phyloP scores from a whole-genome alignment of 1,140 invertebrate species.

The Hormaphis cornu region DNA sequence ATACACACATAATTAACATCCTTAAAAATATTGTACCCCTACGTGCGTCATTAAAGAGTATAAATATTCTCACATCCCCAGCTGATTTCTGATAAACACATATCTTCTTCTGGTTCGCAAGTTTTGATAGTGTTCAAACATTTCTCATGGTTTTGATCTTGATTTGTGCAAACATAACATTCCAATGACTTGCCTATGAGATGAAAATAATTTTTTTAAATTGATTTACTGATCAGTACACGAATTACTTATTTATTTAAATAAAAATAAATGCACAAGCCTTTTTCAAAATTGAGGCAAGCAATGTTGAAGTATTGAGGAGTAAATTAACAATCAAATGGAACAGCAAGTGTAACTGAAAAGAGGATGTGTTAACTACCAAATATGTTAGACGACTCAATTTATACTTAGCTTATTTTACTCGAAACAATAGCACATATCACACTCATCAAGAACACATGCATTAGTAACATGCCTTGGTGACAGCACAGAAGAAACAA shows the following conservation, averaged over 20 bases:
- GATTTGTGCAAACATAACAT: conserved; percentile 88
- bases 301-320: too few species aligned
- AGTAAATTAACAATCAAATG: too few species aligned
- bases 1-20: neutral
- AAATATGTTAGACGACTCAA: too few species aligned
- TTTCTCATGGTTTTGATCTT: conserved; percentile 87
- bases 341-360: too few species aligned
- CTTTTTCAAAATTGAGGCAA: too few species aligned
- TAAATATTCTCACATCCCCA: conserved; percentile 65
- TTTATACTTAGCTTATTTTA: too few species aligned
- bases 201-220: neutral
- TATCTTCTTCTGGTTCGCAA: conserved; percentile 77
- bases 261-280: too few species aligned
- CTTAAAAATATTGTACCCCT: neutral
- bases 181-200: conserved; percentile 66
- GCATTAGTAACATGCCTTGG: too few species aligned
- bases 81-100: conserved; percentile 76
- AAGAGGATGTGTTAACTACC: too few species aligned
- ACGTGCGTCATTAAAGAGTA: neutral
- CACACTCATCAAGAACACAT: too few species aligned
- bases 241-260: neutral
- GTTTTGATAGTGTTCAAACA: conserved; percentile 85
- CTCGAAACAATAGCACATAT: too few species aligned
- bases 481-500: too few species aligned
- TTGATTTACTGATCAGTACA: neutral